Conservation (phyloP, 2,888 invertebrate genomes). For the Habroteleia sp. region DNA sequence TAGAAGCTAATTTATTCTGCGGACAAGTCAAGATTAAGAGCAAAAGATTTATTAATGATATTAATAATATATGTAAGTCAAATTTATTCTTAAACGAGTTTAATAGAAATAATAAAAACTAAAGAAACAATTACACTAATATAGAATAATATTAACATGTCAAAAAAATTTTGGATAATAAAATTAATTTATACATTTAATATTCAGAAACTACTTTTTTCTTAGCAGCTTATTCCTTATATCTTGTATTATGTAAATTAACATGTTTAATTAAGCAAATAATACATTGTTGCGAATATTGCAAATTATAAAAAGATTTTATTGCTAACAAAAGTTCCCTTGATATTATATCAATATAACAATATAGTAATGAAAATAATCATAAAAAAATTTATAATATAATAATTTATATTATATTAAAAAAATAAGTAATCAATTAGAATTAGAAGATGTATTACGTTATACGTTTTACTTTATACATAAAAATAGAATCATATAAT, state of each 20-base stretch:
- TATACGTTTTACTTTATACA: no score
- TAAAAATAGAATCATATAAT: no score
- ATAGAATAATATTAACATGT: conserved; percentile 35
- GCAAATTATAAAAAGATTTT: conserved; percentile 32
- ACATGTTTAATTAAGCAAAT: no score
- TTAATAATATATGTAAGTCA: conserved; percentile 1
- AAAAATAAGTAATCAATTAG: no score
- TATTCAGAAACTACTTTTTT: conserved; percentile 35
- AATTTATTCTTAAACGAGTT: conserved; percentile 29
- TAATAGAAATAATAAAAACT: conserved; percentile 48
- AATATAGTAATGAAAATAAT: no score
- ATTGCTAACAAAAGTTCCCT: no score
- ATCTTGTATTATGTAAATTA: conserved; percentile 36
- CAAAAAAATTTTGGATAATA: conserved; percentile 44
- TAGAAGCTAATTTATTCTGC: background rate
- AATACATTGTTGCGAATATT: conserved; percentile 15
- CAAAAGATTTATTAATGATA: background rate
- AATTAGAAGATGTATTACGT: no score
- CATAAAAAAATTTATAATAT: no score
- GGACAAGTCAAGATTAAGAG: background rate
- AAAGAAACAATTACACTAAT: conserved; percentile 43
- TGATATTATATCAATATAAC: no score
- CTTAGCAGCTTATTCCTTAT: conserved; percentile 19
- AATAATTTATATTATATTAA: no score
- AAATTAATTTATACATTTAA: conserved; percentile 34